Percentiles rank a stretch among this genome's conserved stretches.
phyloP scores from a whole-genome alignment of 2,113 vertebrate genomes.

The Eulacestoma nigropectus region DNA sequence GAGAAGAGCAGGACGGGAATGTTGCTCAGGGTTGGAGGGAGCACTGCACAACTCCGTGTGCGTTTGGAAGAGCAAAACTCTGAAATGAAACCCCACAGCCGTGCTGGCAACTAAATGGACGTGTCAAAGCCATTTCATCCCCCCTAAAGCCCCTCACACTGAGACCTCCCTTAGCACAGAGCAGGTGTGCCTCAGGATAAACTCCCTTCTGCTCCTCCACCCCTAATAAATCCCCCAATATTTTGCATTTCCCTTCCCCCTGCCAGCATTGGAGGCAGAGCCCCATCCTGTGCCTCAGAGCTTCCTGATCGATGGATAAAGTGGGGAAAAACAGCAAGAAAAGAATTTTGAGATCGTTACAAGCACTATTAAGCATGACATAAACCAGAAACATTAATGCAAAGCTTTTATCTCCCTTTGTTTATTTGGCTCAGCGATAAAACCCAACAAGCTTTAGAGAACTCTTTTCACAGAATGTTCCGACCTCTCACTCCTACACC shows the following conservation, averaged over 20 bases:
- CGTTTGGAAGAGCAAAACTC: background rate
- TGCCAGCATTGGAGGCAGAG: background rate
- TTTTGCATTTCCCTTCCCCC: background rate
- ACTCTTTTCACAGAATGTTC: background rate
- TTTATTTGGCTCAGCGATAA: background rate
- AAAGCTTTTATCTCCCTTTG: background rate
- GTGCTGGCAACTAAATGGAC: background rate
- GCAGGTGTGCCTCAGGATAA: background rate
- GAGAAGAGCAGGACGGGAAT: background rate
- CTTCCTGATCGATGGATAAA: background rate
- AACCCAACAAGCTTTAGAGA: background rate
- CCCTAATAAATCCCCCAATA: background rate
- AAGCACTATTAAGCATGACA: background rate
- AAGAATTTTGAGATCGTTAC: background rate
- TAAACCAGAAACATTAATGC: background rate
- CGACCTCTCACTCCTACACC: background rate
- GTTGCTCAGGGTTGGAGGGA: background rate
- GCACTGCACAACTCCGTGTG: background rate
- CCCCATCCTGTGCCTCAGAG: background rate
- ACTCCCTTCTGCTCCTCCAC: background rate
- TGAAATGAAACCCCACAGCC: background rate
- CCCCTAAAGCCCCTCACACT: rapidly evolving
- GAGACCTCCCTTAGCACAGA: background rate
- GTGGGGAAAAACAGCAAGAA: background rate
- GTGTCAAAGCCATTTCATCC: background rate